Evolutionary conservation across 2,888 invertebrate genomes (phyloP), one percentile per base, ranked within the genome.

Genomic region (Ophioninae sp.): DNA sequence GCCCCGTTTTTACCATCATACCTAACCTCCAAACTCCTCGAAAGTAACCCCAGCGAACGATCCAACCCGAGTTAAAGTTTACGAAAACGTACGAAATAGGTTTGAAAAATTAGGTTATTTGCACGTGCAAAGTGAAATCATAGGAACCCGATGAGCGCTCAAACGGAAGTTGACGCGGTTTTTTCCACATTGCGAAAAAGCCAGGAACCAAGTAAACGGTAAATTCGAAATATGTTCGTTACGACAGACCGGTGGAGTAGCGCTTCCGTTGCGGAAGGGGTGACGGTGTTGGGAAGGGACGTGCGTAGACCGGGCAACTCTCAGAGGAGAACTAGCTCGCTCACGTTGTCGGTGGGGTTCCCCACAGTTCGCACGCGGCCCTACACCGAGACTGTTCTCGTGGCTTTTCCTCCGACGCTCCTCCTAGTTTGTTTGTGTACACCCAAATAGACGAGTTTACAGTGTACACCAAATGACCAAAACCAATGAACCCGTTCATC

Each of bases 321-420:
- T 83, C 79, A 72, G 73, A 72, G 78, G 61, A 75, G 77, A 57
- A 30, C 41, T 76, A 39, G 57, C 56, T 65, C 64, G 50, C 77
- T 70, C 78, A 77, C 69, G 79, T 72, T 77, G 76, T 39, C 50
- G 73, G 61, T 76, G 70, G 81, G 67, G 70, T 79, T 69, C 72
- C 21, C 59, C 73, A 67, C 86, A 86, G 86, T 86, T 83, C 67
- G 79, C 85, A 85, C 83, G 86, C 86, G 86, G 78, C 81, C 79
- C 83, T 85, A 83, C 74, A 56, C 69, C 85, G 73, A 79, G 85
- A 56, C 21, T 59, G 65, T 67, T 17, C 72, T 65, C 44, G 7
- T 50, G 20, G n/a, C 2, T 6, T 68, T 56, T 56, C 10, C 21
- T 56, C 50, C n/a, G 39, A 41, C 39, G 17, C 8, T n/a, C n/a